phyloP scores from a whole-genome alignment of 2,113 vertebrate genomes.

The Pseudorhombus dupliciocellatus region DNA sequence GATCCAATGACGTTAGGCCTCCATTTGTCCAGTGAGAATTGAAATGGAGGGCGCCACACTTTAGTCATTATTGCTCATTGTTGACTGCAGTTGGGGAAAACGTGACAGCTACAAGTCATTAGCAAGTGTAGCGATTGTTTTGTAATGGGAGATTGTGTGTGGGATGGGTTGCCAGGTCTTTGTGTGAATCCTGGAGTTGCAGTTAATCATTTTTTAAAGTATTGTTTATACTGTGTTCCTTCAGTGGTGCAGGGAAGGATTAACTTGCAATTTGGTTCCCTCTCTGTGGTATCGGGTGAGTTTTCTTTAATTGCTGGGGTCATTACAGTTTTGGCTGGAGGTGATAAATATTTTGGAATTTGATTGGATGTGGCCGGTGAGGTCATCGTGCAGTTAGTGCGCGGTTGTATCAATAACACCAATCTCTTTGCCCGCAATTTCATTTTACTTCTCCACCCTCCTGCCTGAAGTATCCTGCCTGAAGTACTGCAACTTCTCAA shows the following conservation, averaged over 20 bases:
- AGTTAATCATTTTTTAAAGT: conserved; percentile 52
- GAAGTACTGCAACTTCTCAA: not conserved
- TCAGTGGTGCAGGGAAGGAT: conserved; percentile 5
- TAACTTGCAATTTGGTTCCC: conserved; percentile 16
- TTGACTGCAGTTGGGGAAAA: conserved; percentile 41
- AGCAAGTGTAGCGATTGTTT: conserved; percentile 31
- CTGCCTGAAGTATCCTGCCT: not conserved
- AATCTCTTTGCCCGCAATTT: conserved; percentile 25
- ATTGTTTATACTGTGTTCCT: conserved; percentile 48
- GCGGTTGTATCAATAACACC: conserved; percentile 64
- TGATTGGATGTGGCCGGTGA: conserved; percentile 70
- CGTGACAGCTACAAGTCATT: conserved; percentile 23
- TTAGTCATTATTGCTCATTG: conserved; percentile 55
- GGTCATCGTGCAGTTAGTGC: conserved; percentile 58
- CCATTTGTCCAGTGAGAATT: conserved; percentile 40
- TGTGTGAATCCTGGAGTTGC: conserved; percentile 38
- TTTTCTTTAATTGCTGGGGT: conserved; percentile 47
- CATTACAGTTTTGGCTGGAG: conserved; percentile 51
- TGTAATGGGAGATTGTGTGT: conserved; percentile 30
- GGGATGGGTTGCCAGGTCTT: conserved; percentile 30
- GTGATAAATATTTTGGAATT: conserved; percentile 43
- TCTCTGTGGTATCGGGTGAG: conserved; percentile 15
- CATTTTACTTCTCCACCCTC: conserved; percentile 31
- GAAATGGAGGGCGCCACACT: conserved; percentile 30
- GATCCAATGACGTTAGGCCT: conserved; percentile 43